Evolutionary conservation across 2,797 vertebrate genomes (phyloP), one percentile per base, ranked within the genome.

Genomic region (Mus spretus): DNA sequence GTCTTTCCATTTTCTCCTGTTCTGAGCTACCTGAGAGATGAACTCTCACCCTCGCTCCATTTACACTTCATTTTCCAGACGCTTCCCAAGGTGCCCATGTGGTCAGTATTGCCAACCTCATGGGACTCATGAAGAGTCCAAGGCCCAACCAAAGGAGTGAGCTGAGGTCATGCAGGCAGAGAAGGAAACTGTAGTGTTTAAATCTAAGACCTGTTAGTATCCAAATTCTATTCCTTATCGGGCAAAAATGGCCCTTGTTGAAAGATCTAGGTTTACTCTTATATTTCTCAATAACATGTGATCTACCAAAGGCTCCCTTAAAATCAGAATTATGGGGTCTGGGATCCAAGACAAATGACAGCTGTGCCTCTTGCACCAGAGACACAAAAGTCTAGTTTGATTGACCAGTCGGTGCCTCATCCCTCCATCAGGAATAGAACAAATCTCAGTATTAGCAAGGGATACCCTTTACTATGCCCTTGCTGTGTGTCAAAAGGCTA

Each of bases 11-110:
- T 90, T 28, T 63, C 40, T 96, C 31, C 40, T 0, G 0, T 75
- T n/a, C 79, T 40, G 55, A 67, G 82, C 82, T 93, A 40, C 81
- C 88, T 84, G 37, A 12, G 93, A 93, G 89, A 57, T n/a, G 44
- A 80, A 61, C 65, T n/a, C 77, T 57, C 22, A 65, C 44, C 26
- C 72, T 31, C 0, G 0, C 24, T 72, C 90, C 63, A 89, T 44
- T 90, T 74, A 70, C 28, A 57, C 79, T 87, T 86, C 53, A 63
- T 89, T 95, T 91, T 50, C 74, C 47, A 31, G 12, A 19, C 55
- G 67, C 84, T 90, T 85, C 74, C 78, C 50, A 47, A 75, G 80
- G 67, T 96, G 67, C 72, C 24, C 0, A 65, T 37, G 40, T 57
- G 40, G 5, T 83, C 65, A 34, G 70, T 31, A 17, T 83, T 59